phyloP scores from a whole-genome alignment of 2,888 invertebrate genomes.

The Machimus atricapillus region DNA sequence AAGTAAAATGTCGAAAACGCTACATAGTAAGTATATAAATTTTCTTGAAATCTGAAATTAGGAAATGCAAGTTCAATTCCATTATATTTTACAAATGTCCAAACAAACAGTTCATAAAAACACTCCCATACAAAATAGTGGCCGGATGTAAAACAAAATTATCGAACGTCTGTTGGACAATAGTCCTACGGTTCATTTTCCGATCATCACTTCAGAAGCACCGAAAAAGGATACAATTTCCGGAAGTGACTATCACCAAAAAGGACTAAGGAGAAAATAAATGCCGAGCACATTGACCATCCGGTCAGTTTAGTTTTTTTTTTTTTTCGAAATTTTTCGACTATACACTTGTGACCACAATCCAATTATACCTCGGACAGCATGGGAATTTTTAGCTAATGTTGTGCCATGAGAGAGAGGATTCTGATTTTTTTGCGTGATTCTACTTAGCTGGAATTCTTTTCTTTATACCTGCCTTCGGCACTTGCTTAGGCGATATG shows the following conservation, averaged over 20 bases:
- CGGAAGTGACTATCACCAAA: not conserved
- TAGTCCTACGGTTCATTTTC: not conserved
- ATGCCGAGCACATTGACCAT: conserved; percentile 5
- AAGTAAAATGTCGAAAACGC: too few species aligned
- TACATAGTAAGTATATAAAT: too few species aligned
- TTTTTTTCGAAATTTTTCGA: not conserved
- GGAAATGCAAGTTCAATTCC: too few species aligned
- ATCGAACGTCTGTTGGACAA: not conserved
- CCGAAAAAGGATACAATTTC: not conserved
- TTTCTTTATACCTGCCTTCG: not conserved
- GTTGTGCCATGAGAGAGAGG: not conserved
- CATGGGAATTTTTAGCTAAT: conserved; percentile 13
- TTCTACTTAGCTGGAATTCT: not conserved
- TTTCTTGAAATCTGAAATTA: too few species aligned
- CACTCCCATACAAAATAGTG: not conserved
- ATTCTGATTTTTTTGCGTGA: not conserved
- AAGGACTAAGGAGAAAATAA: conserved; percentile 6
- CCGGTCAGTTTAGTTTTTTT: not conserved
- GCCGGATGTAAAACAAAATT: not conserved
- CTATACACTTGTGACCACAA: conserved; percentile 27
- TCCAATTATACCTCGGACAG: conserved; percentile 15
- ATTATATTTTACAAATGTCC: not conserved
- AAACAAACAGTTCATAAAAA: not conserved
- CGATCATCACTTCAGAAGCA: not conserved
- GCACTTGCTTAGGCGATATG: not conserved